Evolutionary conservation across 2,797 vertebrate genomes (phyloP), one percentile per base, ranked within the genome.

Genomic region (Coilia nasus): DNA sequence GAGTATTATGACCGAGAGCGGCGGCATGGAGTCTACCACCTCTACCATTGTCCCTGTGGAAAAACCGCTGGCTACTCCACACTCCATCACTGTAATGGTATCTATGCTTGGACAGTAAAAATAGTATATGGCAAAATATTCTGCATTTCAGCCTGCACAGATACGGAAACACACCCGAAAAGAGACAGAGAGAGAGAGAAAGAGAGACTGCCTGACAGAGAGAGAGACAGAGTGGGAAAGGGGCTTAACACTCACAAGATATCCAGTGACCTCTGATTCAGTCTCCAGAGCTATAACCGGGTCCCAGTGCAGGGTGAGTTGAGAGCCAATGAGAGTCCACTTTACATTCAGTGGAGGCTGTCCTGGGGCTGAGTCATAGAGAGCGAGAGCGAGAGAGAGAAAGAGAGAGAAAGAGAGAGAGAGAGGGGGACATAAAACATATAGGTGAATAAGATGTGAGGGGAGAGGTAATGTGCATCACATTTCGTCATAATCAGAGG

Each of bases 241-340:
- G 78, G n/a, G 31, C 46, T 71, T 83, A 82, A 31, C 75, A 93
- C 96, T 90, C 89, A 98, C 98, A 94, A 97, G 95, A 91, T 99
- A 99, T 19, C 98, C 98, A 1, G 92, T 97, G 92, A 99, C 98
- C 91, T 97, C 96, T 0, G 98, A 97, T 93, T 99, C 98, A 0
- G 97, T 97, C 92, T 97, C 97, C 94, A 94, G 93, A 17, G 98
- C 97, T 87, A 95, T 94, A 0, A 99, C 97, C 23, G 96, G 97
- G 87, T 98, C 98, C 98, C 98, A 99, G 89, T 96, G 97, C 88
- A 99, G 94, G 5, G 95, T 91, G 17, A 99, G 96, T 35, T 95
- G 96, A n/a, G 96, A 97, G 88, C 96, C 96, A 35, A 96, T 97
- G 85, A 97, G 96, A 75, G 96, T 98, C 98, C 98, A 99, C 90